Percentiles rank a stretch among this genome's conserved stretches.
Evolutionary conservation across 2,113 vertebrate species (phyloP).

Genomic region (Anarhynchus alexandrinus): DNA sequence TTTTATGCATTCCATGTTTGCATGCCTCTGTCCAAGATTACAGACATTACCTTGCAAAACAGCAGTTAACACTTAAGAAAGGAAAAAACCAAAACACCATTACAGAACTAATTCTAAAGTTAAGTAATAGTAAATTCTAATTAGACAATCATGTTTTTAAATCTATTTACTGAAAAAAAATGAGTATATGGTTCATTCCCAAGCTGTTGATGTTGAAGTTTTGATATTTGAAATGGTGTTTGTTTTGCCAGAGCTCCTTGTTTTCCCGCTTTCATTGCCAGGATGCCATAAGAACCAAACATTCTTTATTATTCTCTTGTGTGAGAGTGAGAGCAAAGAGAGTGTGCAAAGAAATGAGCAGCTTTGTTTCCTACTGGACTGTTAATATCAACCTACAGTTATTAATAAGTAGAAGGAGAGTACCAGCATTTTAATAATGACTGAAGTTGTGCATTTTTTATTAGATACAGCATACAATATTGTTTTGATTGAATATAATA

Average conservation of each 20-base stretch:
- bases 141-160: background rate
- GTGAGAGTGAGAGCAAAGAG: background rate
- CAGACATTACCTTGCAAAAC: background rate
- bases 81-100: rapidly evolving
- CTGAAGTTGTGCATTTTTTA: background rate
- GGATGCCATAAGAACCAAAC: background rate
- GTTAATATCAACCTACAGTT: background rate
- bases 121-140: background rate
- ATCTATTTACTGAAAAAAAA: background rate
- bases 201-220: background rate
- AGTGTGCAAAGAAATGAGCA: background rate
- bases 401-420: background rate
- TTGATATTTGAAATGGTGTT: background rate
- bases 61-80: background rate
- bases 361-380: background rate
- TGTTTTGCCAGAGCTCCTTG: background rate
- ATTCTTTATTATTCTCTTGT: background rate
- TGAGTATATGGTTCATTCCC: background rate
- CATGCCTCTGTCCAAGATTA: background rate
- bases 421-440: background rate
- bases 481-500: background rate
- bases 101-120: background rate
- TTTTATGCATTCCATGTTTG: background rate
- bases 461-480: background rate
- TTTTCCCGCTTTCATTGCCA: background rate